Percentiles rank a stretch among this genome's conserved stretches.
Conservation (phyloP, 2,113 vertebrate species). For the Tachysurus vachellii region DNA sequence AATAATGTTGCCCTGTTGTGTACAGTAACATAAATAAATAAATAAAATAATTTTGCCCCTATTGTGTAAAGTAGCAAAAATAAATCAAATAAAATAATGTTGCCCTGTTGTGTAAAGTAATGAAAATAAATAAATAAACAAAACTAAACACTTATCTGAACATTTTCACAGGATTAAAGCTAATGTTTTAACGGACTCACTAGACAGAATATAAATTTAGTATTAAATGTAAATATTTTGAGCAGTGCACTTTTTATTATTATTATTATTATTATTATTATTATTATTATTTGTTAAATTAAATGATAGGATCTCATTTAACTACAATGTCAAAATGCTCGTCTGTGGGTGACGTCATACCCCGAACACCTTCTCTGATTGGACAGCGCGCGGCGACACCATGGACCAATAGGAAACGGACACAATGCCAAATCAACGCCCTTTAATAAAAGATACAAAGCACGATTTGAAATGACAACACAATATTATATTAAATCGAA, state of each 20-base stretch:
- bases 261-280: not conserved
- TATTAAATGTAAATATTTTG: not conserved
- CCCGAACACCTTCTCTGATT: not conserved
- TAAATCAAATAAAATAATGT: not conserved
- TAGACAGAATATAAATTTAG: not conserved
- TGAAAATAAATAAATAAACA: not conserved
- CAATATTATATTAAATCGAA: not conserved
- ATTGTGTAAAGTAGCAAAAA: too few relatives aligned
- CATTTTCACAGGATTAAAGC: not conserved
- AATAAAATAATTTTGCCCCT: too few relatives aligned
- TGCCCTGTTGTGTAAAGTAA: constrained; percentile 16
- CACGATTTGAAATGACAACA: not conserved
- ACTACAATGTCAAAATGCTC: not conserved
- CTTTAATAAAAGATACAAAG: not conserved
- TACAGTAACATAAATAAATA: too few relatives aligned
- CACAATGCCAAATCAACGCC: constrained; percentile 50
- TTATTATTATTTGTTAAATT: not conserved
- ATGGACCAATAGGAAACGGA: constrained; percentile 57
- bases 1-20: too few relatives aligned
- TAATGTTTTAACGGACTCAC: not conserved
- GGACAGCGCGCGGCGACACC: not conserved
- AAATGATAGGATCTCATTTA: not conserved
- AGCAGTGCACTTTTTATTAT: not conserved
- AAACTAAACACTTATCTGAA: not conserved
- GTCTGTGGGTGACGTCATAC: constrained; percentile 36